Base-by-base conservation (phyloP, 2,113 vertebrate species). In the Cochlearius cochlearius region DNA sequence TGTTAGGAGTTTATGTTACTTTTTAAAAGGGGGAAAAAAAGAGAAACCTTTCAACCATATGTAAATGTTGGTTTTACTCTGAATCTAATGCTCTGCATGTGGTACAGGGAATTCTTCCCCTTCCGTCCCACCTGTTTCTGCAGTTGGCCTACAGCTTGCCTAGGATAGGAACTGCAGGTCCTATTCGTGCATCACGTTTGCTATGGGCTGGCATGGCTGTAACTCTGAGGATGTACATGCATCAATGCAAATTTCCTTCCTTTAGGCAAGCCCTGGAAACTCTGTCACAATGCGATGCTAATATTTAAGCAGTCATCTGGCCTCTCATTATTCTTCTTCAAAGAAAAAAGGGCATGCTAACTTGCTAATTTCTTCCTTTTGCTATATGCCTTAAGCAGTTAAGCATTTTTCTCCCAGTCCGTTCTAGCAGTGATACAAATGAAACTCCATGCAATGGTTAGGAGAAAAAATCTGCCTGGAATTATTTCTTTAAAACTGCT, bases 231-330 rank as follows among this genome's bases (percentile, higher is more conserved):
- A 73, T 56, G 26, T 72, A 32, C 56, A 41, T 36, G 41, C 39
- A 73, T 85, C 77, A 68, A 64, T 95, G 89, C 73, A 95, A 92
- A 88, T 96, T 82, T 90, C 41, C 58, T 81, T 92, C 66, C 80
- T 87, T 87, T 79, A 78, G 68, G 77, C 79, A 78, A 89, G 45
- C 56, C 56, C 69, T 95, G 88, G 81, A 94, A 95, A 86, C 50
- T 86, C 89, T 86, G 69, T 91, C 85, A 73, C 63, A 63, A 92
- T 62, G 45, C 50, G 77, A 66, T 68, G 84, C 20, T 91, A 86
- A 64, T 92, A 80, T 82, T 94, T 75, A 86, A 89, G 77, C 53
- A 85, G n/a, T 84, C 86, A 66, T 56, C 75, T 94, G 59, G 55
- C 90, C 82, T 76, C 69, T 94, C 80, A 87, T 82, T 88, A 58